phyloP scores from a whole-genome alignment of 2,113 vertebrate species.

The Erinaceus europaeus region DNA sequence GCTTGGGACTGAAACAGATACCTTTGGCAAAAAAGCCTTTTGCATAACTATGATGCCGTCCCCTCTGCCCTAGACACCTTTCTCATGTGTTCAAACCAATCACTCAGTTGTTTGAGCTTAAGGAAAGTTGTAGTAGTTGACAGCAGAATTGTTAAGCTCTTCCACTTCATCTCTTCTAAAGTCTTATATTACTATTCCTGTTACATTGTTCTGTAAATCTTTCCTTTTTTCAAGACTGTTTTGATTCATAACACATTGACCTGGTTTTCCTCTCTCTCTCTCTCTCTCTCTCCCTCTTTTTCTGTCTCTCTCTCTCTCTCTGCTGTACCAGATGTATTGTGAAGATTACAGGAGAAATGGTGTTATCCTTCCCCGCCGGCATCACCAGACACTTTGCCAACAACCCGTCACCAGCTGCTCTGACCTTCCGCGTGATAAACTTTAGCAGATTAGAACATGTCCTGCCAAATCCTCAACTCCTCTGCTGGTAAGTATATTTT shows the following conservation, averaged over 20 bases:
- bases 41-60: no score
- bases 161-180: background rate
- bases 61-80: no score
- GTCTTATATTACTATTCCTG: no score
- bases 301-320: no score
- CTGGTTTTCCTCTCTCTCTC: background rate
- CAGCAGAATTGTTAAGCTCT: background rate
- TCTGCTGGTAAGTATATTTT: conserved; percentile 91
- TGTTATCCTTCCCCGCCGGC: conserved; percentile 95
- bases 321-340: conserved; percentile 89
- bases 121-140: background rate
- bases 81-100: background rate
- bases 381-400: conserved; percentile 97
- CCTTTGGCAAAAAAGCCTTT: no score
- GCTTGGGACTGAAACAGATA: no score
- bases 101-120: background rate
- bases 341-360: conserved; percentile 98
- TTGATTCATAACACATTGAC: background rate
- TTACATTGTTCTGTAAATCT: background rate
- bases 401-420: conserved; percentile 91
- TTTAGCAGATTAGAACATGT: conserved; percentile 95
- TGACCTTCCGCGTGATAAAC: conserved; percentile 95
- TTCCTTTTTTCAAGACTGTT: background rate
- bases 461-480: conserved; percentile 97
- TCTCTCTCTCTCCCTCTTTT: conserved; percentile 6